Evolutionary conservation across 53 echinoderm and acorn worm genomes (phyloP).

Genomic region (Stichopus horrens): DNA sequence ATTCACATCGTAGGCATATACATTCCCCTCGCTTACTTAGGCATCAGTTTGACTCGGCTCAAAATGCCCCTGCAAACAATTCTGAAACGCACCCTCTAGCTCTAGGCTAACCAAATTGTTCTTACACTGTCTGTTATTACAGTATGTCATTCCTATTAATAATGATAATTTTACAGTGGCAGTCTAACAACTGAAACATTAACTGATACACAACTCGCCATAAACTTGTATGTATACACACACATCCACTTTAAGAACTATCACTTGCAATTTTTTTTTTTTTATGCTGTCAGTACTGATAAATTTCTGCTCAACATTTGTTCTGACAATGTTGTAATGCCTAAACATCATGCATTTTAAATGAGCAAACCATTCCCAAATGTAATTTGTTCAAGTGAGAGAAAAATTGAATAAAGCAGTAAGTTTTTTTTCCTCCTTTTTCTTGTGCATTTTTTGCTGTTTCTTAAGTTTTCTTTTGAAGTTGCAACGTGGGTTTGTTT

Average conservation of each 20-base stretch:
- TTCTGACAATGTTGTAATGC: constrained; percentile 38
- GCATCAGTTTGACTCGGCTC: too few species aligned
- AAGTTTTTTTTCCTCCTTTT: background rate
- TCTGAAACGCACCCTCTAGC: too few species aligned
- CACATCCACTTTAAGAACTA: background rate
- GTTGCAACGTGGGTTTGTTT: constrained; percentile 38
- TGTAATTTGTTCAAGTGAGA: constrained; percentile 34
- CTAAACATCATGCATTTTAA: constrained; percentile 45
- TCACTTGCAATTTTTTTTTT: background rate
- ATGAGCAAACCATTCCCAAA: constrained; percentile 33
- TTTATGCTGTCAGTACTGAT: constrained; percentile 11
- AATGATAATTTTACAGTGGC: too few species aligned
- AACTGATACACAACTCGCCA: too few species aligned
- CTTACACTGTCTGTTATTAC: too few species aligned
- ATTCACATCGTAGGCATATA: too few species aligned
- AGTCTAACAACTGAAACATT: too few species aligned
- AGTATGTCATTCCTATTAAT: too few species aligned
- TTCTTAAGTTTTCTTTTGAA: constrained; percentile 1
- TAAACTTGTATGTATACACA: background rate
- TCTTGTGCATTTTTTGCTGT: too few species aligned
- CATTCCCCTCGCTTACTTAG: too few species aligned
- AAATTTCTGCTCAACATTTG: constrained; percentile 21
- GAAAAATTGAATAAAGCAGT: constrained; percentile 22
- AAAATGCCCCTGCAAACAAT: too few species aligned
- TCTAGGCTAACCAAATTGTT: too few species aligned